Percentiles rank a stretch among this genome's conserved stretches.
Conservation (phyloP, 1,140 invertebrate genomes). For the Mercenaria mercenaria region DNA sequence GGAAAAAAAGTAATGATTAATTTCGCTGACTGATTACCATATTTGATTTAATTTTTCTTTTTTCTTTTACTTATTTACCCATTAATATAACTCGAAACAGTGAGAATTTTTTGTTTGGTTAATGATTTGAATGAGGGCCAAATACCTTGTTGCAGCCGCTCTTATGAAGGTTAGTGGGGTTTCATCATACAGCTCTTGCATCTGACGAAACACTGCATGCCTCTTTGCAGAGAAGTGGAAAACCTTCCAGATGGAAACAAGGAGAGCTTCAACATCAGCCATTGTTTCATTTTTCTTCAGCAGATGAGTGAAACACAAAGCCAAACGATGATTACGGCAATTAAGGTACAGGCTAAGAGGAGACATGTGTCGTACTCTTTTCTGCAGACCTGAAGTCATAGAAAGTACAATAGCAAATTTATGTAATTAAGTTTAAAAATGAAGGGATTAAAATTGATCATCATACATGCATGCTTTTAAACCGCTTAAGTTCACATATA, state of each 20-base stretch:
- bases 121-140: not conserved
- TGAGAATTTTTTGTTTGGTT: conserved; percentile 25
- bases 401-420: not conserved
- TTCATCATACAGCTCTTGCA: conserved; percentile 60
- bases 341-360: conserved; percentile 57
- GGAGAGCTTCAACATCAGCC: conserved; percentile 35
- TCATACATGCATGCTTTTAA: not conserved
- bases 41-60: not conserved
- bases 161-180: conserved; percentile 17
- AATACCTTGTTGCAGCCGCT: conserved; percentile 59
- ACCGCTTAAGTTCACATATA: not conserved
- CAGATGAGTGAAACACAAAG: conserved; percentile 62
- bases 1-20: too few species aligned
- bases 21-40: too few species aligned
- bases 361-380: conserved; percentile 37
- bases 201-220: conserved; percentile 23
- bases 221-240: conserved; percentile 65
- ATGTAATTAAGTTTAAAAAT: too few species aligned
- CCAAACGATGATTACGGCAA: conserved; percentile 63
- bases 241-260: conserved; percentile 61
- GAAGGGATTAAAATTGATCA: not conserved
- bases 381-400: conserved; percentile 60
- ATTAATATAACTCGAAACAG: conserved; percentile 42
- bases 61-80: conserved; percentile 47
- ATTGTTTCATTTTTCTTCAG: conserved; percentile 44